Conservation (phyloP, 1,140 invertebrate species). For the Apis mellifera region Amel_HAv3.1 CM009931.2:17946501-17947000, state of each 20-base stretch:
- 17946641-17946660: neutral
- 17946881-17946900: too few relatives aligned
- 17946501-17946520: neutral
- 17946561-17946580: neutral
- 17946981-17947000: neutral
- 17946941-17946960: neutral
- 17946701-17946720: neutral
- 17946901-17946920: neutral
- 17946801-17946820: neutral
- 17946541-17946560: neutral
- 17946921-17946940: neutral
- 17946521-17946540: neutral
- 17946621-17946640: too few relatives aligned
- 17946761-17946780: constrained; percentile 14
- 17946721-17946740: neutral
- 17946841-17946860: constrained; percentile 11
- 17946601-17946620: too few relatives aligned
- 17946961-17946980: neutral
- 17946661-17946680: neutral
- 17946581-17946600: neutral
- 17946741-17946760: neutral
- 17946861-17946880: neutral
- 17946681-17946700: neutral
- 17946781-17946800: constrained; percentile 27
- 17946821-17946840: neutral